phyloP scores from a whole-genome alignment of 2,797 vertebrate species.

The Emydoidea blandingii region DNA sequence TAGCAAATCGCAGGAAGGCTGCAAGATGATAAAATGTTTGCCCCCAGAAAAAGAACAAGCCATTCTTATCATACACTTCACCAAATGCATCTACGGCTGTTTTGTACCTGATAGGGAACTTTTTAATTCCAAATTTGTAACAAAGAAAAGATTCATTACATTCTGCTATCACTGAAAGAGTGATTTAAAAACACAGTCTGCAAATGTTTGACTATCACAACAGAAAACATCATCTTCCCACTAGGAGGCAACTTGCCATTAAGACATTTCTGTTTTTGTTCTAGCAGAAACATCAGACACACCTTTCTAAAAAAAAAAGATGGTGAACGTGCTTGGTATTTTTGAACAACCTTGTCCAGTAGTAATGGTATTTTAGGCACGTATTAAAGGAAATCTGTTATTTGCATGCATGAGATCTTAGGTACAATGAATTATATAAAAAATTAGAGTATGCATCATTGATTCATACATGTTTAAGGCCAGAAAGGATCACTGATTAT shows the following conservation, averaged over 20 bases:
- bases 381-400: not conserved
- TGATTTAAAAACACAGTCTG: slow-evolving; percentile 55
- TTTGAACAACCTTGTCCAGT: not conserved
- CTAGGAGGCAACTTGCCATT: not conserved
- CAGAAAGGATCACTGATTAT: not conserved
- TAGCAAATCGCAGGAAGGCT: slow-evolving; percentile 61
- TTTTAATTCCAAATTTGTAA: slow-evolving; percentile 59
- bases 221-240: not conserved
- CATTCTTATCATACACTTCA: slow-evolving; percentile 27
- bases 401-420: not conserved
- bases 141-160: slow-evolving; percentile 36
- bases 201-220: slow-evolving; percentile 52
- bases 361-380: not conserved
- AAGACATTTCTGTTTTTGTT: not conserved
- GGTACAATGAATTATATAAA: not conserved
- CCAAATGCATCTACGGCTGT: slow-evolving; percentile 31
- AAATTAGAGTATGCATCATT: not conserved
- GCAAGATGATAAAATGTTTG: slow-evolving; percentile 70
- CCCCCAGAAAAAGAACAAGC: slow-evolving; percentile 58
- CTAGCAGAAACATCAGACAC: not conserved
- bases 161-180: not conserved
- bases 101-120: slow-evolving; percentile 58
- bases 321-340: not conserved
- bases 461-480: not conserved
- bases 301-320: not conserved